Evolutionary conservation across 2,113 vertebrate genomes (phyloP).

Genomic region (Otus sunia): DNA sequence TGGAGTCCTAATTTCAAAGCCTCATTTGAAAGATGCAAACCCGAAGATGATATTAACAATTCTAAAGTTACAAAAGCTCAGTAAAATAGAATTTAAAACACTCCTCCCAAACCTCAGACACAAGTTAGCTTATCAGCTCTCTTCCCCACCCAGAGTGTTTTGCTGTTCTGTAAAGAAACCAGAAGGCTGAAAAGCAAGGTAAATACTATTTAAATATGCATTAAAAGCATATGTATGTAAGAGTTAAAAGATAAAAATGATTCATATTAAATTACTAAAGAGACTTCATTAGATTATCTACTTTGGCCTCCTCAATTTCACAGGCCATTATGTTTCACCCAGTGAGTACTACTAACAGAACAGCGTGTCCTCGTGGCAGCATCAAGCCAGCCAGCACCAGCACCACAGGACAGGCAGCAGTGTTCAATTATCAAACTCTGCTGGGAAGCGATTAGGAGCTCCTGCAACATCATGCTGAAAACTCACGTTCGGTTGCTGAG

Average conservation of each 20-base stretch:
- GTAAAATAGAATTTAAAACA: neutral
- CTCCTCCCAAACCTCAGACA: neutral
- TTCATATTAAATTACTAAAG: neutral
- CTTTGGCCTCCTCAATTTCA: neutral
- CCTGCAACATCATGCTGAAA: neutral
- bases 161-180: neutral
- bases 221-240: neutral
- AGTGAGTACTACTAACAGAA: neutral
- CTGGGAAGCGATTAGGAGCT: neutral
- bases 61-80: neutral
- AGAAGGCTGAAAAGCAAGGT: neutral
- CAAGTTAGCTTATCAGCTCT: neutral
- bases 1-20: neutral
- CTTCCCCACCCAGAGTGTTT: neutral
- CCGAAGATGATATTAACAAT: neutral
- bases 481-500: neutral
- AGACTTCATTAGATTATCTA: neutral
- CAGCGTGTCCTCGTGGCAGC: neutral
- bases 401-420: neutral
- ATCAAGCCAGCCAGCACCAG: neutral
- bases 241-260: neutral
- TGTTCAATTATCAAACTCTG: neutral
- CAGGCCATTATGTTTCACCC: neutral
- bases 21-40: neutral
- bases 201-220: neutral